Conservation (phyloP, 2,113 vertebrate genomes). For the Hipposideros armiger region DNA sequence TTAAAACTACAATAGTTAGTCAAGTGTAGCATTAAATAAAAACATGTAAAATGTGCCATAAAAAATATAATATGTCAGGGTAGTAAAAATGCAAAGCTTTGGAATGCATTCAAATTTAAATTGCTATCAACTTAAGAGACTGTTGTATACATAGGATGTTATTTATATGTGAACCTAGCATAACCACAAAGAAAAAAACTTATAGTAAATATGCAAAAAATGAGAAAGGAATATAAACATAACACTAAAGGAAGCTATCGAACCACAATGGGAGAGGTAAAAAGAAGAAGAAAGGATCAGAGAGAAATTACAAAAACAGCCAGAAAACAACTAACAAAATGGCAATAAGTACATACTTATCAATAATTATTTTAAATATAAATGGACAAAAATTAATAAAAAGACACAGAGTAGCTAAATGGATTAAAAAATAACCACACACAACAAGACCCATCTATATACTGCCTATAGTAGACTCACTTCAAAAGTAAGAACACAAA, state of each 20-base stretch:
- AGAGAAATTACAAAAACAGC: neutral
- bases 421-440: no score
- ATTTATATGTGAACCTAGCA: neutral
- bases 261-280: neutral
- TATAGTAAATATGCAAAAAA: neutral
- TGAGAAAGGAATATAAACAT: neutral
- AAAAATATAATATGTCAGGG: no score
- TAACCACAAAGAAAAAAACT: neutral
- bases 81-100: no score
- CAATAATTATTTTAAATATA: neutral
- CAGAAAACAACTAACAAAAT: neutral
- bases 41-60: no score
- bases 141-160: neutral
- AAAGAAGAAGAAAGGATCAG: neutral
- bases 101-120: no score
- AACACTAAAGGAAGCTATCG: neutral
- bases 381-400: neutral
- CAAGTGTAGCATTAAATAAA: no score
- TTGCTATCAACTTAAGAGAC: no score
- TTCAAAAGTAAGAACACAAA: neutral
- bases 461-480: neutral
- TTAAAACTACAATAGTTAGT: no score
- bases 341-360: neutral
- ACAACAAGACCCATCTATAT: neutral
- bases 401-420: neutral